Percentiles rank a stretch among this genome's conserved stretches.
Conservation (phyloP, 1,140 invertebrate genomes). For the Plectus sambesii region DNA sequence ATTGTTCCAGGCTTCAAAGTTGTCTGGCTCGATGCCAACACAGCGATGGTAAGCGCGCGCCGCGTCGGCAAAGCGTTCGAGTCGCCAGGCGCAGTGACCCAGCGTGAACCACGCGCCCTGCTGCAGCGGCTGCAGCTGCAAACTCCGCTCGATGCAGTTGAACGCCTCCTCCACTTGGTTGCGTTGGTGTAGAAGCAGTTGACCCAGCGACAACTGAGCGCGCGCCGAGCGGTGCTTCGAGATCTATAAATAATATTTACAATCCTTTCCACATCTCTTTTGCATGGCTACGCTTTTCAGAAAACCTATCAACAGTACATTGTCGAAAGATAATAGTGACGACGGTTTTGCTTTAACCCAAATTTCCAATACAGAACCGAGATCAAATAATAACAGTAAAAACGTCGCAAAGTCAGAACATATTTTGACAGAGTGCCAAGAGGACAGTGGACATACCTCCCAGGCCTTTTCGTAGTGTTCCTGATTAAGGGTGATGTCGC, state of each 20-base stretch:
- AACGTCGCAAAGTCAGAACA: slow-evolving; percentile 43
- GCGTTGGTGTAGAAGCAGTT: slow-evolving; percentile 61
- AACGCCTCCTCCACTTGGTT: slow-evolving; percentile 61
- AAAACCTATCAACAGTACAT: neutral
- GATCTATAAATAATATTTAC: slow-evolving; percentile 11
- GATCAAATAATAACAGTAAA: slow-evolving; percentile 39
- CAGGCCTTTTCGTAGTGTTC: slow-evolving; percentile 74
- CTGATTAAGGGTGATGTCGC: slow-evolving; percentile 62
- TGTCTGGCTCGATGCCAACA: slow-evolving; percentile 66
- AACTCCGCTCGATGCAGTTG: slow-evolving; percentile 63
- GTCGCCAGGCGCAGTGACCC: slow-evolving; percentile 67
- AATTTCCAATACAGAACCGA: slow-evolving; percentile 18
- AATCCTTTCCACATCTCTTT: too few relatives aligned
- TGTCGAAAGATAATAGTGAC: neutral
- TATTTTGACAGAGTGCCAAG: slow-evolving; percentile 39
- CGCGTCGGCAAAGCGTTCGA: slow-evolving; percentile 68
- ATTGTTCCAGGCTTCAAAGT: slow-evolving; percentile 95
- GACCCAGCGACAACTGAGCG: slow-evolving; percentile 69
- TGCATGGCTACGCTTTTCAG: neutral
- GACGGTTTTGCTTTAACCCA: neutral
- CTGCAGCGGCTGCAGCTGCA: slow-evolving; percentile 72
- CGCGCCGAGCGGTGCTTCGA: slow-evolving; percentile 57
- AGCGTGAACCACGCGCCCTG: slow-evolving; percentile 66
- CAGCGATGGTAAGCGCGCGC: slow-evolving; percentile 72
- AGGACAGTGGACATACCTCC: slow-evolving; percentile 63